Evolutionary conservation across 2,113 vertebrate genomes (phyloP), one percentile per base, ranked within the genome.

Genomic region (Psettodes erumei): DNA sequence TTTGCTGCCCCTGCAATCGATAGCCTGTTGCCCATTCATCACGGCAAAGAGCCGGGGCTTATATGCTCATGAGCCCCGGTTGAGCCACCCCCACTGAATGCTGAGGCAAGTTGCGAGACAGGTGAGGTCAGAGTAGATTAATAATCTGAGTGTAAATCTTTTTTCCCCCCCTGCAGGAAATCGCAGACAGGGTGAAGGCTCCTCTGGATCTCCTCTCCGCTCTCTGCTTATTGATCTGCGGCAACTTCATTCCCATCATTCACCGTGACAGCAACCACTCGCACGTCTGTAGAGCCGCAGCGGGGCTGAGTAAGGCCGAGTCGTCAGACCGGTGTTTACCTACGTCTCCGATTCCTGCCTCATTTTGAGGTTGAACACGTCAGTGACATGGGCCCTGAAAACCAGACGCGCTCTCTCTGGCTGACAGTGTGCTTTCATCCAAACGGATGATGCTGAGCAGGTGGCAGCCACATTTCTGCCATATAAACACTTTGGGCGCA

Each of bases 61-160:
- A 58, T 55, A 56, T 64, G 61, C 50, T 61, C 30, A 16, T 10
- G 76, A 71, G 59, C 21, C n/a, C 56, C 37, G 65, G 23, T 23
- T 51, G 71, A 63, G 88, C 89, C 72, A 83, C 84, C 82, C 75
- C 73, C 64, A 23, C 68, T 53, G 54, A 84, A 76, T 54, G 30
- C 32, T 8, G 71, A 77, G 61, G 74, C 53, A 53, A 73, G 60
- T 19, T 60, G 15, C 42, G 15, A 59, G 76, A 82, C 77, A 85
- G 82, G 79, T 77, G 75, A 85, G 75, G 75, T 82, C 79, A 71
- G 62, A 58, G 55, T 30, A 42, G 82, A 91, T 87, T 85, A 88
- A 90, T 89, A 88, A 87, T 83, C 70, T 50, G 45, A 21, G 51
- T 58, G 54, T 82, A 85, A 84, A 88, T 87, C 81, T 83, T 47